These are phyloP conservation scores for Parasteatoda tepidariorum DNA, from an alignment of 1,140 invertebrate species.

Conservation along the genomic window DNA sequence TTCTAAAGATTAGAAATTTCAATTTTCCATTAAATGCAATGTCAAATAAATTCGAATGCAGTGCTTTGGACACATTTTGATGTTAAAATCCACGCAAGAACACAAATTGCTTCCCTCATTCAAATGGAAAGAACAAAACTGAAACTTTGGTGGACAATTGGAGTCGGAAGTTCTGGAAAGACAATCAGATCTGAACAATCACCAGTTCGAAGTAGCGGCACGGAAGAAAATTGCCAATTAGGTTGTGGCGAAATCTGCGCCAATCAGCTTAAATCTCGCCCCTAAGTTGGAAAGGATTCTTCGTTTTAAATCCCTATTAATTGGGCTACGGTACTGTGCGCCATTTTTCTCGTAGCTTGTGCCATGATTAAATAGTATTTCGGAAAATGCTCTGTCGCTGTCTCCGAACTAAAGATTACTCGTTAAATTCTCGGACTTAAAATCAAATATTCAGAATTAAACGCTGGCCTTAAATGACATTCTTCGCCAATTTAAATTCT, in stretches of 20 bases:
- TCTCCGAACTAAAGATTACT: no score
- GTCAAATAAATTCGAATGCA: neutral
- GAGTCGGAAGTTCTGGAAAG: neutral
- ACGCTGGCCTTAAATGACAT: no score
- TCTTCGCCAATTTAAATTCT: no score
- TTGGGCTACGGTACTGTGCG: neutral
- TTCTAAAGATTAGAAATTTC: no score
- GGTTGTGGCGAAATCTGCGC: neutral
- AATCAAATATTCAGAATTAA: no score
- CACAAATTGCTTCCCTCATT: neutral
- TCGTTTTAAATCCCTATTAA: slow-evolving; percentile 2
- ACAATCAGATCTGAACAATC: neutral
- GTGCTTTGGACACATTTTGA: neutral
- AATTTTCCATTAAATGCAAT: no score
- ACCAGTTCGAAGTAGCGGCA: neutral
- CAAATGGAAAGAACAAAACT: neutral
- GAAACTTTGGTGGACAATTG: neutral
- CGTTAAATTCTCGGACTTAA: no score
- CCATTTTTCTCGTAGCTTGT: no score
- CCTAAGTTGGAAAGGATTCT: neutral
- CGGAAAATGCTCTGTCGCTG: no score
- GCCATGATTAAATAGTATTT: no score
- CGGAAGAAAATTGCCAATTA: neutral
- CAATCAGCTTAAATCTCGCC: slow-evolving; percentile 7
- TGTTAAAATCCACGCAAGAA: neutral